Conservation (phyloP, 2,113 vertebrate species). For the Labeo rohita region DNA sequence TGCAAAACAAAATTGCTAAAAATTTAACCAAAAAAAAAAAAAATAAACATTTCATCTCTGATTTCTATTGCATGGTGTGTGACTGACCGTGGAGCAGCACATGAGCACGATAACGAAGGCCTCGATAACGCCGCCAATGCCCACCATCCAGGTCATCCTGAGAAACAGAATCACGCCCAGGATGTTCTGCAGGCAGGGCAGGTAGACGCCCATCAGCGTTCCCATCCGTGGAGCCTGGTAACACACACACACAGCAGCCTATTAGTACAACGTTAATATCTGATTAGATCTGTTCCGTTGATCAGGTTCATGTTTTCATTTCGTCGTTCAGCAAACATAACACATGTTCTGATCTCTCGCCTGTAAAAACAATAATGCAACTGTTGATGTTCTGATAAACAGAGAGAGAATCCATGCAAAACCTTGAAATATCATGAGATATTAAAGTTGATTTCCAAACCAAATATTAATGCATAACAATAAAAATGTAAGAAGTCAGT, state of each 20-base stretch:
- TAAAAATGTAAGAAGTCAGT: background rate
- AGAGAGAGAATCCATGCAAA: background rate
- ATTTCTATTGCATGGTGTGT: background rate
- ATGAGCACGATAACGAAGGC: constrained; percentile 95
- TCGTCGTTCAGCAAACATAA: background rate
- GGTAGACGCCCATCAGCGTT: constrained; percentile 97
- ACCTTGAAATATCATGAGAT: background rate
- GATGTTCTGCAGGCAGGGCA: constrained; percentile 99
- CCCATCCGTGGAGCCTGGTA: constrained; percentile 91
- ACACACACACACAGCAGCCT: constrained; percentile 15
- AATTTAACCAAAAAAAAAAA: background rate
- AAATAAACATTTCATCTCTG: too few relatives aligned
- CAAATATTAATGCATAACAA: background rate
- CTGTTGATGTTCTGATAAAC: background rate
- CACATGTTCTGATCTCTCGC: background rate
- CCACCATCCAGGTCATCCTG: constrained; percentile 98
- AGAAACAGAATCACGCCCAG: constrained; percentile 98
- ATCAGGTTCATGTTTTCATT: background rate
- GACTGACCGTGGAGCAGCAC: constrained; percentile 93
- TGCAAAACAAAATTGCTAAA: background rate
- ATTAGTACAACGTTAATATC: background rate
- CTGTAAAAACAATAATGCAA: constrained; percentile 2
- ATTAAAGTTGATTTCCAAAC: background rate
- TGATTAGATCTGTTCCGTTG: background rate
- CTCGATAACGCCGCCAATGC: constrained; percentile 92